Percentiles rank a stretch among this genome's conserved stretches.
phyloP scores from a whole-genome alignment of 1,140 invertebrate genomes.

The Diplogasteroides magnus region DNA sequence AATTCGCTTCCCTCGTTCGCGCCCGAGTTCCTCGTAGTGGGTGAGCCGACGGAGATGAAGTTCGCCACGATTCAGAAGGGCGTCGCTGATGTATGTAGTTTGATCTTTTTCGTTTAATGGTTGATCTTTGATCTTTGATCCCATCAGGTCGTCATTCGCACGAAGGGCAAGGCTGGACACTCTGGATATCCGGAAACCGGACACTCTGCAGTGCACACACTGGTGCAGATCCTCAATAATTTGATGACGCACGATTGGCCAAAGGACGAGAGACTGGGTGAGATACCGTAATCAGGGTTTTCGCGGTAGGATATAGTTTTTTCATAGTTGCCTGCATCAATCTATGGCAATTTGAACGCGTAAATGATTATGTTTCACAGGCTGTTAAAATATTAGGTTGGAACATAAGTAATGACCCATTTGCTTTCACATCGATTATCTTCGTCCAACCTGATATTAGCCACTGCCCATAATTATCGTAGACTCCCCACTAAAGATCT shows the following conservation, averaged over 20 bases:
- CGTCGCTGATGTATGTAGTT: conserved; percentile 34
- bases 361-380: no score
- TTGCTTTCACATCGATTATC: no score
- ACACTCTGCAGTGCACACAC: conserved; percentile 37
- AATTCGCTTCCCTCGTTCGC: no score
- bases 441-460: no score
- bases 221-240: conserved; percentile 39
- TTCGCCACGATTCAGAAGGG: conserved; percentile 43
- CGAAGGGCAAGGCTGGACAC: conserved; percentile 39
- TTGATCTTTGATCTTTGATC: conserved; percentile 6
- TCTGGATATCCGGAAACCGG: conserved; percentile 44
- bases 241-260: conserved; percentile 32
- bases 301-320: conserved; percentile 39
- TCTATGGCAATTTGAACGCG: conserved; percentile 30
- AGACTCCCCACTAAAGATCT: no score
- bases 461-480: no score
- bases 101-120: neutral
- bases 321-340: conserved; percentile 27
- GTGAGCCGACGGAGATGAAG: conserved; percentile 42
- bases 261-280: conserved; percentile 4
- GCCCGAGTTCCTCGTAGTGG: conserved; percentile 42
- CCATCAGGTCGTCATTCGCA: conserved; percentile 25
- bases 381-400: no score
- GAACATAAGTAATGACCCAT: no score
- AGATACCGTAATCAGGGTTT: conserved; percentile 33